Evolutionary conservation across 2,113 vertebrate genomes (phyloP), one percentile per base, ranked within the genome.

Genomic region (Phrynocephalus versicolor): DNA sequence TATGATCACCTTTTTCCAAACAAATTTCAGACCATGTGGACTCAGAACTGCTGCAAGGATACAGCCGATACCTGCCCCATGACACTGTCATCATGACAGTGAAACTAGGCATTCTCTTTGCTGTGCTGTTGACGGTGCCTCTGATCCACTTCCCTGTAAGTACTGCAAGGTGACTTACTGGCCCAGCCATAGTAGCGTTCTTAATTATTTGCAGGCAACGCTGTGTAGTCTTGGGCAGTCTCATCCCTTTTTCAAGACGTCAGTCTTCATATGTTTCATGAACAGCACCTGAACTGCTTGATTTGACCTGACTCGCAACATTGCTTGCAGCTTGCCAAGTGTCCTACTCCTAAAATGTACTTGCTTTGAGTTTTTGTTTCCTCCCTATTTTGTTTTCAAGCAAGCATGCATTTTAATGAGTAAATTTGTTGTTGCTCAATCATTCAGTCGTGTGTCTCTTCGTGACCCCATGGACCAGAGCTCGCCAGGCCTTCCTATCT

Each of bases 101-200:
- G 78, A 97, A 97, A 84, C 86, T 98, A n/a, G 97, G 97, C 88
- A 96, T 99, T 69, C 96, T 99, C 2, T 90, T 97, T 41, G 95
- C 98, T 15, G 98, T 99, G 92, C 91, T 99, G 89, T 85, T 98
- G 85, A 98, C 98, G 1, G 97, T 99, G 5, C 99, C 98, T 2
- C 97, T 99, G 3, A 98, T 99, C 93, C 97, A 99, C 88, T 99
- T 99, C 92, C 98, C 99, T 37, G 99, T 99, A 92, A 98, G 98
- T 98, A 82, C 71, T 88, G 75, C 79, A 86, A 4, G 85, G 88
- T 87, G 83, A 84, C 79, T 39, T 87, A 89, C 90, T 92, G 81
- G 71, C 87, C 70, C 15, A 85, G 88, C 51, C 65, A 33, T 67
- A 86, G 89, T 67, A 88, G 79, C 14, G 1, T 89, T 18, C 67